phyloP scores from a whole-genome alignment of 2,797 vertebrate genomes.

The Crax fasciolata region DNA sequence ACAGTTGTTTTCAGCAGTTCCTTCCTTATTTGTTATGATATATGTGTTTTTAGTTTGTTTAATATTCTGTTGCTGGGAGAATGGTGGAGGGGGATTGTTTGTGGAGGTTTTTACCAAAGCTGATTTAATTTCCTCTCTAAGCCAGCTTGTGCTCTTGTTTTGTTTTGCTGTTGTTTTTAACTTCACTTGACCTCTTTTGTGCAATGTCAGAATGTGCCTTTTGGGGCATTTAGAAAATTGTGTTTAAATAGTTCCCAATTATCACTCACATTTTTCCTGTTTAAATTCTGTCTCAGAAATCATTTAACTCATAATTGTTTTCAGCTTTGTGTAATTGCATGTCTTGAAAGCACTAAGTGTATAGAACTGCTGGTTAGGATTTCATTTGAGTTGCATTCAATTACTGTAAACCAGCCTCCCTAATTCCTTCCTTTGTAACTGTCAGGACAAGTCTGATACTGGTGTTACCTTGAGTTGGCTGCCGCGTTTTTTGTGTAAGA shows the following conservation, averaged over 20 bases:
- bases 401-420: neutral
- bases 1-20: slow-evolving; percentile 39
- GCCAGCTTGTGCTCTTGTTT: slow-evolving; percentile 8
- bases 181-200: slow-evolving; percentile 60
- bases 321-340: slow-evolving; percentile 47
- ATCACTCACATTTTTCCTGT: slow-evolving; percentile 65
- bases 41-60: slow-evolving; percentile 10
- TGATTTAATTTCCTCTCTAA: slow-evolving; percentile 68
- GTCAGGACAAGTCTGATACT: neutral
- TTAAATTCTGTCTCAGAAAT: slow-evolving; percentile 63
- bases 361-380: slow-evolving; percentile 3
- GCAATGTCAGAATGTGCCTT: slow-evolving; percentile 46
- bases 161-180: slow-evolving; percentile 54
- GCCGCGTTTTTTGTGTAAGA: neutral
- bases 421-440: neutral
- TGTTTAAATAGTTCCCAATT: slow-evolving; percentile 58
- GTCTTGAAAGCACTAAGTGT: slow-evolving; percentile 32
- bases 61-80: slow-evolving; percentile 54
- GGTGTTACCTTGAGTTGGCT: neutral
- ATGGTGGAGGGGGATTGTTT: slow-evolving; percentile 18
- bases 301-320: slow-evolving; percentile 56
- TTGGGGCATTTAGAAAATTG: slow-evolving; percentile 38
- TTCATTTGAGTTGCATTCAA: slow-evolving; percentile 18
- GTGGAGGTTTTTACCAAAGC: slow-evolving; percentile 45
- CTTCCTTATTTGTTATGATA: slow-evolving; percentile 45